Evolutionary conservation across 1,140 invertebrate genomes (phyloP), one percentile per base, ranked within the genome.

Genomic region (Sycophila sp.): DNA sequence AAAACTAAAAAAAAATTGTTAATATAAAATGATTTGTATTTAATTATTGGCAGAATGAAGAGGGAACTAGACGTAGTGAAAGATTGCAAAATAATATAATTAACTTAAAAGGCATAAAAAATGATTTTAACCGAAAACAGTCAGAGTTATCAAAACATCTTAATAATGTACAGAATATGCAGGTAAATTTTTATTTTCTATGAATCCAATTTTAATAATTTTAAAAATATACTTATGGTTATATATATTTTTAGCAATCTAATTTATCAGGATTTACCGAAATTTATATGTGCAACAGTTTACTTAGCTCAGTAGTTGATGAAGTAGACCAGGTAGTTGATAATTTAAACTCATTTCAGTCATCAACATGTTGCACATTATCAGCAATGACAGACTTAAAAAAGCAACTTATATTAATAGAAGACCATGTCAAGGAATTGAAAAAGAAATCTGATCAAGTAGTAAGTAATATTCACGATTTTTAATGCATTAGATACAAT

Each of bases 71-170:
- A 32, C 75, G 77, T 13, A 79, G 65, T 36, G 76, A 82, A 42
- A 78, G 77, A 76, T 81, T 86, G 24, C 47, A 17, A n/a, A 73
- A 73, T 34, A 77, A 78, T 40, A 75, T 71, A 59, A 51, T 76
- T 32, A 83, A 76, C 72, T 68, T 86, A 17, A 86, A 86, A 59
- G 72, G 78, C 49, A 74, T 85, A 30, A 85, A 86, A 70, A 83
- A 85, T 77, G 76, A 82, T 42, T 79, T 85, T 34, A 86, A 85
- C 75, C 75, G 76, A 71, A 47, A 67, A 22, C 76, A 80, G 47
- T 69, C 45, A n/a, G 74, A 83, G 42, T 75, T 80, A 11, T 78
- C 71, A 34, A 73, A 71, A 56, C 71, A 49, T 38, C 53, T 80
- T 53, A 76, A 75, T 49, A 72, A 66, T 64, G 77, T 79, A 45